These are phyloP conservation scores for Cotesia vestalis DNA, from an alignment of 1,140 invertebrate species.

Conservation along the genomic window DNA sequence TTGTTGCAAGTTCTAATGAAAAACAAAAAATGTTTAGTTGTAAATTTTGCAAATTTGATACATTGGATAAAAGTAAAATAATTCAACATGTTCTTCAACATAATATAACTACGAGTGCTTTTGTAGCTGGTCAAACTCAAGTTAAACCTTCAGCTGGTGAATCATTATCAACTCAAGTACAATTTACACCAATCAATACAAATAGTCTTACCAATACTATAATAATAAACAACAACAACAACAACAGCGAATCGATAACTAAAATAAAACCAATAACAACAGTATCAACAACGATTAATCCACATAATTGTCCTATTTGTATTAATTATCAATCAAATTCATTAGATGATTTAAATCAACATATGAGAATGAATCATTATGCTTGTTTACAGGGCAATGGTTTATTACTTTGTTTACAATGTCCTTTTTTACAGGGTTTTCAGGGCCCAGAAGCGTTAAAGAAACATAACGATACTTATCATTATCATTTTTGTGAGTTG, in stretches of 20 bases:
- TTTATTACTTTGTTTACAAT: constrained; percentile 19
- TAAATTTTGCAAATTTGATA: constrained; percentile 5
- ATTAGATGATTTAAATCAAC: background rate
- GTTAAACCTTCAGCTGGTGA: background rate
- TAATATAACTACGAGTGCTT: background rate
- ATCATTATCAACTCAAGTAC: too few relatives aligned
- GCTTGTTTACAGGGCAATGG: background rate
- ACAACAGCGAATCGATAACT: too few relatives aligned
- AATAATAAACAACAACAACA: too few relatives aligned
- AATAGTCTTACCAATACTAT: too few relatives aligned
- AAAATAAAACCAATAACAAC: background rate
- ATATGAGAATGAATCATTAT: background rate
- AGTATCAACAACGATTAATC: background rate
- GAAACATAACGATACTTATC: constrained; percentile 6
- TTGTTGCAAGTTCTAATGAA: background rate
- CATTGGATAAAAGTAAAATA: constrained; percentile 12
- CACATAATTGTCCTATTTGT: constrained; percentile 1
- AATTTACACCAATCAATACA: too few relatives aligned
- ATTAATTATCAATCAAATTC: background rate
- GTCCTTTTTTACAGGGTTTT: background rate
- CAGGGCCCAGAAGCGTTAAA: background rate
- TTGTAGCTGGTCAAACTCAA: background rate
- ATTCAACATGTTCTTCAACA: constrained; percentile 5
- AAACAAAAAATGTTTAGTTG: constrained; percentile 8
- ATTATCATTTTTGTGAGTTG: constrained; percentile 29